phyloP scores from a whole-genome alignment of 2,888 invertebrate species.

The Dromius quadrimaculatus region DNA sequence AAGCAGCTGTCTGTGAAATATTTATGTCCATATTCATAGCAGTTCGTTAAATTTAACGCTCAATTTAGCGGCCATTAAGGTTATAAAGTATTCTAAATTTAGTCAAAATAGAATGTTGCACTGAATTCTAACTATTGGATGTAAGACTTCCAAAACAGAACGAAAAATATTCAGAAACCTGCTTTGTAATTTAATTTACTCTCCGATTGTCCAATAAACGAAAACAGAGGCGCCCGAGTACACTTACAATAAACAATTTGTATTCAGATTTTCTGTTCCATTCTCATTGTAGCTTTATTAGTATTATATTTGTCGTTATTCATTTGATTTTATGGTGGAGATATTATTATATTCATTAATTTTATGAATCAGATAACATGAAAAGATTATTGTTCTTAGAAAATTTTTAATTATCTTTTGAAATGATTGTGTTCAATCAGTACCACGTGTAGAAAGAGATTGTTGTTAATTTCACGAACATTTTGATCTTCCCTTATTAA shows the following conservation, averaged over 20 bases:
- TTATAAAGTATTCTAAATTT: constrained; percentile 14
- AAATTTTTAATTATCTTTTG: too few species aligned
- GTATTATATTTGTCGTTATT: too few species aligned
- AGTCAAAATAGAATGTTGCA: neutral
- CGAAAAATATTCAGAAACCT: neutral
- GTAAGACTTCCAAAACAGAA: neutral
- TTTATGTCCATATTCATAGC: constrained; percentile 27
- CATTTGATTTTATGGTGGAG: too few species aligned
- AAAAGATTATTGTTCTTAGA: too few species aligned
- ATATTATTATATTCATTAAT: too few species aligned
- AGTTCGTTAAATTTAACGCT: constrained; percentile 35
- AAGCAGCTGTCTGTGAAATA: constrained; percentile 14
- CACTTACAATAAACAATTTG: neutral
- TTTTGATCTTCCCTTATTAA: neutral
- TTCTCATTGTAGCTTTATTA: too few species aligned
- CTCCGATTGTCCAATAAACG: neutral
- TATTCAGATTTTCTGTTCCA: neutral
- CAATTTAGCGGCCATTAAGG: constrained; percentile 18
- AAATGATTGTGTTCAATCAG: too few species aligned
- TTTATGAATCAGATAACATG: too few species aligned
- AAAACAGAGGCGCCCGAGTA: too few species aligned
- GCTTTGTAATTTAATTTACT: neutral
- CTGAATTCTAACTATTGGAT: neutral
- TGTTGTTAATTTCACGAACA: neutral
- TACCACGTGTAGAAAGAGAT: too few species aligned